Conservation (phyloP, 2,113 vertebrate species). For the Nibea albiflora region DNA sequence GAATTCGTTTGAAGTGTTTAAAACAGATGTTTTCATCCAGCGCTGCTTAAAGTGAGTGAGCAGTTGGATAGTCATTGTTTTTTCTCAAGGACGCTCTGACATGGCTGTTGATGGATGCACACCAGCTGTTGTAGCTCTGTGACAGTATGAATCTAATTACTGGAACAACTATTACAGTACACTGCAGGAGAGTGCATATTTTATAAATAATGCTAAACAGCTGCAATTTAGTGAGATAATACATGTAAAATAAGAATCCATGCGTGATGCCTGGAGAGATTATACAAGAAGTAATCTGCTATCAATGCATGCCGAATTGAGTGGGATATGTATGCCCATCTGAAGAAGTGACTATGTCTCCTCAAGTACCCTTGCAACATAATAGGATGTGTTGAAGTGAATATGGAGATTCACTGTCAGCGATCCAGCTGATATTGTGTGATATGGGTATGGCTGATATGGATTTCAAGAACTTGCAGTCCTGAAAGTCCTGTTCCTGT, state of each 20-base stretch:
- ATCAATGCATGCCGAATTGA: not conserved
- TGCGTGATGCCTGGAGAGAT: not conserved
- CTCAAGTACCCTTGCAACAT: conserved; percentile 7
- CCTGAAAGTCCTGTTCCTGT: conserved; percentile 37
- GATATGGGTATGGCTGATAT: conserved; percentile 8
- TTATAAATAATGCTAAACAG: not conserved
- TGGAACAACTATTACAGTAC: not conserved
- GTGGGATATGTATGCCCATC: not conserved
- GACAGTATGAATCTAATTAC: conserved; percentile 14
- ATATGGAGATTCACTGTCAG: conserved; percentile 31
- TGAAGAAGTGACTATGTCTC: not conserved
- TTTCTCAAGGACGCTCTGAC: conserved; percentile 36
- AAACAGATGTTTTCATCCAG: conserved; percentile 38
- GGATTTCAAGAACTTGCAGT: conserved; percentile 27
- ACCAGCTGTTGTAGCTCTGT: conserved; percentile 10
- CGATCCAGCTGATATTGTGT: conserved; percentile 7
- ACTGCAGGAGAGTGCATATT: not conserved
- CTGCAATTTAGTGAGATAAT: not conserved
- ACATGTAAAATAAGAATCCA: not conserved
- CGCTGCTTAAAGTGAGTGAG: conserved; percentile 27
- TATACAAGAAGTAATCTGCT: not conserved
- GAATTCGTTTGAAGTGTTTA: not conserved
- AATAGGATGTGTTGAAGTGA: conserved; percentile 33
- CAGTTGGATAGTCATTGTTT: conserved; percentile 17
- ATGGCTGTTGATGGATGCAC: conserved; percentile 25